Conservation (phyloP, 2,113 vertebrate species). For the Philantomba maxwellii region DNA sequence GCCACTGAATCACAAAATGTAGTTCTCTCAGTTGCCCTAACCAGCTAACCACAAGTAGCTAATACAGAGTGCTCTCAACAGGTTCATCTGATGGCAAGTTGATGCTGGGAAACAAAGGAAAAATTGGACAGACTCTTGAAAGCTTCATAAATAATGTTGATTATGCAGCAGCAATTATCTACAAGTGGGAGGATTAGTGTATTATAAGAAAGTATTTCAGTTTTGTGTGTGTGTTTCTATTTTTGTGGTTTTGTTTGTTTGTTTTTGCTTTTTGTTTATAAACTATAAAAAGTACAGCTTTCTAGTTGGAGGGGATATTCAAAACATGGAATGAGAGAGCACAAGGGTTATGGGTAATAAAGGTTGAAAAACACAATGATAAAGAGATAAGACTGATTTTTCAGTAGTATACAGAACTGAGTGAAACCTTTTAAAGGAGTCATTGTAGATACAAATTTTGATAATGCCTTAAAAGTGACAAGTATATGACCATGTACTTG, state of each 20-base stretch:
- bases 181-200: not conserved
- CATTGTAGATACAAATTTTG: not conserved
- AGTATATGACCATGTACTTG: not conserved
- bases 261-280: not conserved
- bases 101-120: not conserved
- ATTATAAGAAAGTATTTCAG: slow-evolving; percentile 5
- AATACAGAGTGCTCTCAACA: not conserved
- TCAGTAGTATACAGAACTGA: slow-evolving; percentile 5
- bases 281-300: slow-evolving; percentile 16
- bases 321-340: slow-evolving; percentile 1
- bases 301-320: not conserved
- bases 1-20: not conserved
- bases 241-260: not conserved
- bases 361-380: not conserved
- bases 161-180: not conserved
- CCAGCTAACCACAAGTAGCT: not conserved
- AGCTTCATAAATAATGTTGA: not conserved
- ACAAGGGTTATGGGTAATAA: not conserved
- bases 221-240: not conserved
- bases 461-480: slow-evolving; percentile 21
- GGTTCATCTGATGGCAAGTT: not conserved
- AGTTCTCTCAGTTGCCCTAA: not conserved
- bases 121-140: not conserved
- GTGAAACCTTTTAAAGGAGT: not conserved
- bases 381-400: slow-evolving; percentile 23